These are phyloP conservation scores for Sorex araneus DNA, from an alignment of 2,113 vertebrate genomes.

Conservation along the genomic window DNA sequence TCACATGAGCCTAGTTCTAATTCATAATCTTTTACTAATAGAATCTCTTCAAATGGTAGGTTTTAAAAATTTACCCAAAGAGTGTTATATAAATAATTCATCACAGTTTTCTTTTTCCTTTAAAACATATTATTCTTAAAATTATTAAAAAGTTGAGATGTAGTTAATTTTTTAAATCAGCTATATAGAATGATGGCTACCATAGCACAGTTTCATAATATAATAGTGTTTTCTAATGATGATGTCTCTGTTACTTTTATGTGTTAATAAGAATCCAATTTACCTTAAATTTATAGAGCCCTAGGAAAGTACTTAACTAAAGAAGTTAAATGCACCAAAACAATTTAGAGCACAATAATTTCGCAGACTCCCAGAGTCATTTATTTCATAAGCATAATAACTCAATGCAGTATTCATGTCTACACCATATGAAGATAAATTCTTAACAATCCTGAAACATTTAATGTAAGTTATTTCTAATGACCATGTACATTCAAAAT, in stretches of 20 bases:
- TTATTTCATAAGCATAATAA: not conserved
- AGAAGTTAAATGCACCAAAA: not conserved
- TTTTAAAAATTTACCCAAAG: not conserved
- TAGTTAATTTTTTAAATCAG: not conserved
- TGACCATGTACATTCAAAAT: not conserved
- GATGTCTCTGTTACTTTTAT: not conserved
- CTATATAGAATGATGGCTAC: not conserved
- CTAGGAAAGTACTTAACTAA: not conserved
- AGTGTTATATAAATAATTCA: not conserved
- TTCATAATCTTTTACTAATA: not conserved
- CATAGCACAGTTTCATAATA: not conserved
- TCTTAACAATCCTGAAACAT: not conserved
- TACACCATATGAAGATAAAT: not conserved
- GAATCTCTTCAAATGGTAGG: not conserved
- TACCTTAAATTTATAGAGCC: slow-evolving; percentile 21
- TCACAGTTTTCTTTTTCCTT: not conserved
- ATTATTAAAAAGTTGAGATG: not conserved
- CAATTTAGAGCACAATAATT: not conserved
- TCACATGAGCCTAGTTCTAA: not conserved
- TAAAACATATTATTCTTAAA: not conserved
- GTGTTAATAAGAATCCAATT: slow-evolving; percentile 24
- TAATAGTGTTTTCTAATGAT: not conserved
- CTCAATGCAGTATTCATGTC: not conserved
- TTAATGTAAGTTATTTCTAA: not conserved
- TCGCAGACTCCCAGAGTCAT: not conserved